These are phyloP conservation scores for Etheostoma spectabile DNA, from an alignment of 2,113 vertebrate genomes.

Conservation along the genomic window DNA sequence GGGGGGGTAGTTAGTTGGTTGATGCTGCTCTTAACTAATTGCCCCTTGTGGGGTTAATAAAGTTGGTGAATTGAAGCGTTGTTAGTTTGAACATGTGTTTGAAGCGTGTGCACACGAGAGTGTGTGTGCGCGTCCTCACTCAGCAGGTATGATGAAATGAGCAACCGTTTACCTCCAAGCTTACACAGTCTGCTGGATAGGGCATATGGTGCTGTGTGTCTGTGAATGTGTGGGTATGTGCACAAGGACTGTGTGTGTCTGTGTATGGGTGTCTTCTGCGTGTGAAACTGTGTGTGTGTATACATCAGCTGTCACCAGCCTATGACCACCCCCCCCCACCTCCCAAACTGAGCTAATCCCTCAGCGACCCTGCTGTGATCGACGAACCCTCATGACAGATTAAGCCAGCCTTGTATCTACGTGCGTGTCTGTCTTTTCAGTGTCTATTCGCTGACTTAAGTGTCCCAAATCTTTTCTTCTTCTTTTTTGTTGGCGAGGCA, in stretches of 20 bases:
- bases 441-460: slow-evolving; percentile 21
- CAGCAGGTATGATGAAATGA: slow-evolving; percentile 60
- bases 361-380: slow-evolving; percentile 72
- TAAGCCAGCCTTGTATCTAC: slow-evolving; percentile 63
- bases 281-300: slow-evolving; percentile 14
- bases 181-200: slow-evolving; percentile 39
- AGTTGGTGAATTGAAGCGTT: too few species aligned
- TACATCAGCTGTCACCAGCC: slow-evolving; percentile 29
- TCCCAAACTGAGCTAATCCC: slow-evolving; percentile 68
- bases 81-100: not conserved
- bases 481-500: slow-evolving; percentile 51
- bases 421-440: slow-evolving; percentile 28
- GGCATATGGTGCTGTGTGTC: slow-evolving; percentile 61
- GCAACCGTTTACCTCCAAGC: slow-evolving; percentile 62
- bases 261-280: slow-evolving; percentile 32
- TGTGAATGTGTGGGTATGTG: slow-evolving; percentile 5
- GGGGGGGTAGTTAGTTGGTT: too few species aligned
- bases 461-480: slow-evolving; percentile 60
- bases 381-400: slow-evolving; percentile 60
- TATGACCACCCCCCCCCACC: slow-evolving; percentile 10
- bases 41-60: too few species aligned
- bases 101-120: not conserved
- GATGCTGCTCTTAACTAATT: too few species aligned
- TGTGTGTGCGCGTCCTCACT: slow-evolving; percentile 31
- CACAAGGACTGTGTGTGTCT: not conserved